Evolutionary conservation across 2,888 invertebrate genomes (phyloP).

Genomic region (Nomada hirtipes): DNA sequence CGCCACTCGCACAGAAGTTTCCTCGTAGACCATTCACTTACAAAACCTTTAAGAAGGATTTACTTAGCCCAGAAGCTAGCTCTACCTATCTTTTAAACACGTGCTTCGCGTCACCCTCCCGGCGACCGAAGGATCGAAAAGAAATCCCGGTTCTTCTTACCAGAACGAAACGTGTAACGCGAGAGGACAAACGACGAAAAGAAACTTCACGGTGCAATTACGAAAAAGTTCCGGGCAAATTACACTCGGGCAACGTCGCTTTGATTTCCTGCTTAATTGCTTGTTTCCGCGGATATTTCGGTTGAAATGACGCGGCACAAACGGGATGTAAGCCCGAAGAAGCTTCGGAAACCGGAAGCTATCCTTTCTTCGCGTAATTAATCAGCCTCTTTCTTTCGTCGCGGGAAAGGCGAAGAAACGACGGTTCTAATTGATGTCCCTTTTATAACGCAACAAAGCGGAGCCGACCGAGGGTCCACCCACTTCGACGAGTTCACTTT

Average conservation of each 20-base stretch:
- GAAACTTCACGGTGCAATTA: slow-evolving; percentile 31
- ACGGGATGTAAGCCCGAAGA: not conserved
- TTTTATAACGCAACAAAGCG: slow-evolving; percentile 3
- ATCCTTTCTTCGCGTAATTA: slow-evolving; percentile 35
- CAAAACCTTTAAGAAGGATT: slow-evolving; percentile 4
- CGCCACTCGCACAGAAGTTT: not conserved
- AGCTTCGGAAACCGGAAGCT: not conserved
- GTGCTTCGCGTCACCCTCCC: not conserved
- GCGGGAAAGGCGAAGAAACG: not conserved
- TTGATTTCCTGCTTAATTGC: slow-evolving; percentile 36
- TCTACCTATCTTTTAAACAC: slow-evolving; percentile 4
- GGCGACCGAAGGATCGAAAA: not conserved
- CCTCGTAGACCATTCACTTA: not conserved
- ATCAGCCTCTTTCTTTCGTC: slow-evolving; percentile 13
- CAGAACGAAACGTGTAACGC: not conserved
- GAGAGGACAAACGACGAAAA: not conserved
- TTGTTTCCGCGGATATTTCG: slow-evolving; percentile 30
- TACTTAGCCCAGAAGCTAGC: not conserved
- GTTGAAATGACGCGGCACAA: slow-evolving; percentile 27
- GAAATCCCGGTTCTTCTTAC: not conserved
- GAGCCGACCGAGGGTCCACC: not conserved
- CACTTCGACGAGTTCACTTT: not conserved
- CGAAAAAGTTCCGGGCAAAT: slow-evolving; percentile 37
- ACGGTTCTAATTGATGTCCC: slow-evolving; percentile 6
- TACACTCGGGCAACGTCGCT: slow-evolving; percentile 18